Base-by-base conservation (phyloP, 2,888 invertebrate genomes). In the Taphrorychus bicolor region DNA sequence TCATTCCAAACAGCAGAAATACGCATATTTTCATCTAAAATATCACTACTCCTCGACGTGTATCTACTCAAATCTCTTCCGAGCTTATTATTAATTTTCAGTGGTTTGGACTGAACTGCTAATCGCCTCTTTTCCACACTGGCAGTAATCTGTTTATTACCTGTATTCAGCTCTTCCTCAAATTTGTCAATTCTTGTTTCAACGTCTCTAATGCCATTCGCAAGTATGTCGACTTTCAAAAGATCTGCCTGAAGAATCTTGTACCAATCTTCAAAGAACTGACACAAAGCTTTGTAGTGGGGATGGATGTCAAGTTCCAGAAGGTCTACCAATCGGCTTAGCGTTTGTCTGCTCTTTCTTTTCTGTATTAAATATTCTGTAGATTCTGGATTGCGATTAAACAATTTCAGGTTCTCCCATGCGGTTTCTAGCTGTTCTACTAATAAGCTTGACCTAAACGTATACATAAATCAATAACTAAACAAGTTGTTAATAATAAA, bases 341-440 rank as follows among this genome's bases (percentile, higher is more conserved):
- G 91, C 19, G 91, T 91, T 83, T 91, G 91, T 14, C 90, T 88
- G n/a, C 92, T 89, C 80, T 91, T 85, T 75, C 88, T 91, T 75
- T 92, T 88, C 85, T 97, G 96, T 97, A 96, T 84, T 97, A 96
- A 83, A 97, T 95, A 82, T 97, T 97, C 32, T 81, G 96, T 96
- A 83, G 94, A 95, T 0, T 94, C 94, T 9, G 97, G 86, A 73
- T 90, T 89, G 74, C 94, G 87, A 19, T 94, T 94, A 16, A 94
- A 94, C 73, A 94, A 87, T 85, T 95, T 94, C 2, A 95, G 85
- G 85, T 95, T 95, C 82, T 95, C 95, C 95, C 95, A 95, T 2
- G 94, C 94, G 78, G 95, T 95, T 68, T 94, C 86, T 72, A 95
- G 83, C 57, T 93, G 85, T 75, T 90, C 88, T 0, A 91, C 89